Conservation (phyloP, 2,113 vertebrate species). For the Cisticola juncidis region DNA sequence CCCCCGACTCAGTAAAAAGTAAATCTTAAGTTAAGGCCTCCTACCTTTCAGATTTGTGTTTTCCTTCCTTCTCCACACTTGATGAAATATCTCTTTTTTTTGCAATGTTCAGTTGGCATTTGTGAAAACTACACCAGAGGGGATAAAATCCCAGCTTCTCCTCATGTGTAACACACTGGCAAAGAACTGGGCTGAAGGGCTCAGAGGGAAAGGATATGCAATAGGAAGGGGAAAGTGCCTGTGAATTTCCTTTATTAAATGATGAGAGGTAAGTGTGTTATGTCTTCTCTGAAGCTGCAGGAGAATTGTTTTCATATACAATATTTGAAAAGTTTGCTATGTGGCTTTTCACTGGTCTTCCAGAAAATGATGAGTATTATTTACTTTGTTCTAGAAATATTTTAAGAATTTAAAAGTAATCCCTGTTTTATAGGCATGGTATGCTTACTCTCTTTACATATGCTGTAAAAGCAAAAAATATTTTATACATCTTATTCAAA, state of each 20-base stretch:
- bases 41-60: neutral
- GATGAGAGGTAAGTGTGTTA: neutral
- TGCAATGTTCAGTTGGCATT: neutral
- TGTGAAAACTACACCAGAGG: neutral
- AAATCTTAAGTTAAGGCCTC: neutral
- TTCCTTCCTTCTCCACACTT: neutral
- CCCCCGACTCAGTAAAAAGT: neutral
- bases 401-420: slow-evolving; percentile 40
- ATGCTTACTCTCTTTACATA: neutral
- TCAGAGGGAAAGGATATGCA: neutral
- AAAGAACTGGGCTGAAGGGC: neutral
- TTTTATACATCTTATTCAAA: slow-evolving; percentile 59
- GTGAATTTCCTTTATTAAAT: neutral
- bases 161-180: neutral
- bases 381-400: slow-evolving; percentile 42
- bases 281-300: neutral
- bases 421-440: neutral
- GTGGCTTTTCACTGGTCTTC: neutral
- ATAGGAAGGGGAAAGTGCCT: neutral
- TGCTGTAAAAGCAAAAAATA: slow-evolving; percentile 61
- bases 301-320: slow-evolving; percentile 5
- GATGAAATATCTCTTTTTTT: neutral
- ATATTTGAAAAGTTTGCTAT: slow-evolving; percentile 13
- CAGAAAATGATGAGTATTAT: neutral
- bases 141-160: neutral